Percentiles rank a stretch among this genome's conserved stretches.
Conservation (phyloP, 2,113 vertebrate genomes). For the Theristicus caerulescens region DNA sequence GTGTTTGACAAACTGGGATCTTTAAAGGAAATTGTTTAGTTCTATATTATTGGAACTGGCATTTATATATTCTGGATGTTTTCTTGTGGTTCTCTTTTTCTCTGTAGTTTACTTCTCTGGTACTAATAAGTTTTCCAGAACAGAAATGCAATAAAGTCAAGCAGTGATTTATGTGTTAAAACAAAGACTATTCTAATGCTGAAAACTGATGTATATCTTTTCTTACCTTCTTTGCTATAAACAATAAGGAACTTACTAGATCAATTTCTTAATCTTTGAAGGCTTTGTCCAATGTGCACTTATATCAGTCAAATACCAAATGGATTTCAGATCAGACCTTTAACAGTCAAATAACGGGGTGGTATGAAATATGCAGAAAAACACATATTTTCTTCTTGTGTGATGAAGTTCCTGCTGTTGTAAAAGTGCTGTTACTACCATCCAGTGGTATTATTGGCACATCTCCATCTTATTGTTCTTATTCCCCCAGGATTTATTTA, state of each 20-base stretch:
- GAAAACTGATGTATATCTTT: neutral
- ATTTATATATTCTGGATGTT: slow-evolving; percentile 23
- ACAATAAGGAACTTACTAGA: neutral
- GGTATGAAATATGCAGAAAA: neutral
- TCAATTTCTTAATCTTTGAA: neutral
- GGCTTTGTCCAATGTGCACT: neutral
- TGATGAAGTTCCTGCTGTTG: neutral
- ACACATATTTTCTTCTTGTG: neutral
- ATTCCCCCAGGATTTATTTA: neutral
- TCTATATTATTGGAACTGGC: slow-evolving; percentile 13
- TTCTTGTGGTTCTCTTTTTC: neutral
- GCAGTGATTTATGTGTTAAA: neutral
- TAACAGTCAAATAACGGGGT: neutral
- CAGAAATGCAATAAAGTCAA: neutral
- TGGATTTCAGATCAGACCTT: neutral
- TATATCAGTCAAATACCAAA: neutral
- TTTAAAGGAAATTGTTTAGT: slow-evolving; percentile 42
- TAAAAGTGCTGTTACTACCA: neutral
- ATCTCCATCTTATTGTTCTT: neutral
- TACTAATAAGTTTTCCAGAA: slow-evolving; percentile 24
- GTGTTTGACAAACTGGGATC: slow-evolving; percentile 25
- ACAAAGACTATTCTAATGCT: neutral
- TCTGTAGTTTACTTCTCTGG: neutral
- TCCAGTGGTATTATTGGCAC: neutral
- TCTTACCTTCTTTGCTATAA: neutral